Base-by-base conservation (phyloP, 2,888 invertebrate genomes). In the Tetrapedia diversipes region DNA sequence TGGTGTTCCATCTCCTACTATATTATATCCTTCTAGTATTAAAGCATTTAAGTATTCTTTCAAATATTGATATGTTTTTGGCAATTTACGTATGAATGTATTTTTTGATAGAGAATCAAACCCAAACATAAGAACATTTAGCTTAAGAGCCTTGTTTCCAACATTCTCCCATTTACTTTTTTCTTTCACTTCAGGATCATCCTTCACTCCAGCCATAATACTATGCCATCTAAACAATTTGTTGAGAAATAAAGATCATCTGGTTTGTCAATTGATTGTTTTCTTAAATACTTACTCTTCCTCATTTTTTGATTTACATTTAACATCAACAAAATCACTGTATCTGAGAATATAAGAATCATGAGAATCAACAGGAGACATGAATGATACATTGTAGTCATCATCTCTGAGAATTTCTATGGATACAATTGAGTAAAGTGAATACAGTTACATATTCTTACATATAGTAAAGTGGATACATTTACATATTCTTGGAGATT, bases 41-140 rank as follows among this genome's bases (percentile, higher is more conserved):
- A 94, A 92, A 1, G 94, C 94, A 8, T 93, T 92, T 59, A 97
- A 89, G 19, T 93, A 92, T 37, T 95, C 92, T 0, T 93, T 94
- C 57, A 97, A 89, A 89, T 94, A 96, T 16, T 94, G 92, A 89
- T 96, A 96, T 10, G 95, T 95, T 85, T 95, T 94, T 0, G 97
- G 97, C 84, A 98, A 92, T 88, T 95, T 95, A 22, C 97, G 93
- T 57, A 95, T 95, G 87, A 96, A 97, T 10, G 96, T 95, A 92
- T 97, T 96, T 59, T 95, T 94, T 0, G 98, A 97, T 0, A 98
- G 92, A 0, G 98, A 98, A 92, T 98, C 98, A 86, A 97, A 96
- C 0, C 97, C 98, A 79, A 97, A 94, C 93, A 98, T 97, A 0
- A 98, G 91, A 0, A 98, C 95, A 89, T 97, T 97, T 51, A 95